Evolutionary conservation across 2,888 invertebrate genomes (phyloP), one percentile per base, ranked within the genome.

Genomic region (Cephus nigrinus): DNA sequence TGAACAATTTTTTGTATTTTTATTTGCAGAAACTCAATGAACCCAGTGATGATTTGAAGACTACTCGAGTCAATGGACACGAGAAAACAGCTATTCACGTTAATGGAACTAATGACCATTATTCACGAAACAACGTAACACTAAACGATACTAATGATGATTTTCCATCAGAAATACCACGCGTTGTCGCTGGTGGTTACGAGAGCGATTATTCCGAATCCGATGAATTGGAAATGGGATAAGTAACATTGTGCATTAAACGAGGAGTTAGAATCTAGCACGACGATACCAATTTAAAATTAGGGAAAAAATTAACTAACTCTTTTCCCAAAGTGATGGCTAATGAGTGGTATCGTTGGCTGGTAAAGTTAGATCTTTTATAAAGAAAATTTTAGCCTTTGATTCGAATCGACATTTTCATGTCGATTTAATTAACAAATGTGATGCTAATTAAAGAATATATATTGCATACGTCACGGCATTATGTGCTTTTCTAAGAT

Each of bases 161-260:
- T 55, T 55, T 55, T 55, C 55, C 23, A 55, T 55, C 2, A 55
- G 55, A 23, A 55, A 23, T 15, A 23, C 23, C 15, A 23, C 71
- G 71, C 33, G 33, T 32, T 11, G 73, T 82, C 12, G 87, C 89
- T 0, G 88, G 82, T 72, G 87, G 88, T 11, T 87, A 81, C 79
- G 87, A 88, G 36, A 85, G 83, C 75, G 85, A 86, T 23, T n/a
- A 81, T 9, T 85, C 86, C 36, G 84, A 85, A 40, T 83, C 81
- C 0, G 86, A 86, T 34, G 81, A 80, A 68, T 71, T 86, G 32
- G 82, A 85, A 75, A 69, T 85, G 74, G 83, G 79, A 23, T 55
- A 55, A 55, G 9, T 23, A 55, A 23, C 9, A 23, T 55, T 23
- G 9, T 55, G 9, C 23, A 55, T 23, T 55, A 23, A 23, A 23